Conservation (phyloP, 1,140 invertebrate genomes). For the Sogatella furcifera region DNA sequence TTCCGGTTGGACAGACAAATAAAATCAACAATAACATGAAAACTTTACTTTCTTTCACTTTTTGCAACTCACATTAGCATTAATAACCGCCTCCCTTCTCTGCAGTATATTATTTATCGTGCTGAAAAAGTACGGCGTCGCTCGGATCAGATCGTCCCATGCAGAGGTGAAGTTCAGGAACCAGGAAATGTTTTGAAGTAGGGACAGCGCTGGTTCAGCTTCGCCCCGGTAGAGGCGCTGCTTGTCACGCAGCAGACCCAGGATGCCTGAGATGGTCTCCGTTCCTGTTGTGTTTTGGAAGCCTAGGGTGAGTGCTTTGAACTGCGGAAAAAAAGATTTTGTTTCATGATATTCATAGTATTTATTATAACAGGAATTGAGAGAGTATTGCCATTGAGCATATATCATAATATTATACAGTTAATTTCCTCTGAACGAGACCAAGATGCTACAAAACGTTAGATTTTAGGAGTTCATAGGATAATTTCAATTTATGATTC, state of each 20-base stretch:
- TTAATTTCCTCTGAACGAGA: too few species aligned
- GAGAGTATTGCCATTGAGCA: too few species aligned
- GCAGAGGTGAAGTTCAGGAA: slow-evolving; percentile 14
- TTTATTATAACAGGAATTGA: too few species aligned
- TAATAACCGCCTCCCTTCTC: slow-evolving; percentile 12
- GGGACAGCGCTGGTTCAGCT: slow-evolving; percentile 15
- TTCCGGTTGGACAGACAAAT: too few species aligned
- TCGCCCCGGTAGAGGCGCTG: slow-evolving; percentile 15
- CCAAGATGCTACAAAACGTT: too few species aligned
- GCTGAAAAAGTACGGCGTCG: slow-evolving; percentile 13
- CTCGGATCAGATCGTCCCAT: slow-evolving; percentile 11
- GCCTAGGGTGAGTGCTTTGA: slow-evolving; percentile 47
- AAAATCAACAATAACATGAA: too few species aligned
- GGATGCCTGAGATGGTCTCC: slow-evolving; percentile 1
- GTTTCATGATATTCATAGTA: too few species aligned
- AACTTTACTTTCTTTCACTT: too few species aligned
- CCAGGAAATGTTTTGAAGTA: slow-evolving; percentile 9
- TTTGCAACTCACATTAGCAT: slow-evolving; percentile 12
- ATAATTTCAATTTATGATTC: too few species aligned
- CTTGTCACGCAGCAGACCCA: slow-evolving; percentile 9
- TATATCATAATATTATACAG: too few species aligned
- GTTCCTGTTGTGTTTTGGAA: slow-evolving; percentile 32
- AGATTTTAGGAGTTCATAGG: too few species aligned
- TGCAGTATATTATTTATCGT: slow-evolving; percentile 15
- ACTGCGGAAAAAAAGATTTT: slow-evolving; percentile 32